phyloP scores from a whole-genome alignment of 2,113 vertebrate genomes.

The Rhinogobius similis region DNA sequence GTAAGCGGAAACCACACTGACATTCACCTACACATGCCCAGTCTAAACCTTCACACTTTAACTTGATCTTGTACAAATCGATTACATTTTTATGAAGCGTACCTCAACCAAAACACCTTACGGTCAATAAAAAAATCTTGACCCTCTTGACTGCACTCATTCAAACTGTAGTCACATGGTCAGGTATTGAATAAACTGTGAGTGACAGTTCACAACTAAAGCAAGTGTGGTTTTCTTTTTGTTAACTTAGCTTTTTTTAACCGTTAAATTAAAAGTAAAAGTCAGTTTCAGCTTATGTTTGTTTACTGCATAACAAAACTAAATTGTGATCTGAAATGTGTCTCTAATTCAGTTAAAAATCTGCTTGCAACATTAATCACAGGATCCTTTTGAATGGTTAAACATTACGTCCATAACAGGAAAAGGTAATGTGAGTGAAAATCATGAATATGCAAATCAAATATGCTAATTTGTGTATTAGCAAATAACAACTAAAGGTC shows the following conservation, averaged over 20 bases:
- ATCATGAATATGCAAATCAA: background rate
- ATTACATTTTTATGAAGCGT: slow-evolving; percentile 68
- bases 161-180: background rate
- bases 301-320: too few relatives aligned
- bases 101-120: slow-evolving; percentile 66
- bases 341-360: too few relatives aligned
- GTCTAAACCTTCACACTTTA: slow-evolving; percentile 26
- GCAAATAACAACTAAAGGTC: background rate
- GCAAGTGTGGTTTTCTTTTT: background rate
- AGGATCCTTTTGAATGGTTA: background rate
- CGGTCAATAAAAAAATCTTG: slow-evolving; percentile 46
- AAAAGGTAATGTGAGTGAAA: background rate
- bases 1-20: background rate
- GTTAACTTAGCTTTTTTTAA: too few relatives aligned
- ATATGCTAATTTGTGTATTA: background rate
- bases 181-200: background rate
- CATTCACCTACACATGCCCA: slow-evolving; percentile 18
- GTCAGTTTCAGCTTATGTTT: too few relatives aligned
- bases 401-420: background rate
- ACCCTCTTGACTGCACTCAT: slow-evolving; percentile 8
- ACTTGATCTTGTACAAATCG: slow-evolving; percentile 46
- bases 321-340: too few relatives aligned
- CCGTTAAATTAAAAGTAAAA: too few relatives aligned
- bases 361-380: too few relatives aligned
- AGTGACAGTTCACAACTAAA: slow-evolving; percentile 4